Conservation (phyloP, 2,113 vertebrate species). For the Mionectes macconnelli region DNA sequence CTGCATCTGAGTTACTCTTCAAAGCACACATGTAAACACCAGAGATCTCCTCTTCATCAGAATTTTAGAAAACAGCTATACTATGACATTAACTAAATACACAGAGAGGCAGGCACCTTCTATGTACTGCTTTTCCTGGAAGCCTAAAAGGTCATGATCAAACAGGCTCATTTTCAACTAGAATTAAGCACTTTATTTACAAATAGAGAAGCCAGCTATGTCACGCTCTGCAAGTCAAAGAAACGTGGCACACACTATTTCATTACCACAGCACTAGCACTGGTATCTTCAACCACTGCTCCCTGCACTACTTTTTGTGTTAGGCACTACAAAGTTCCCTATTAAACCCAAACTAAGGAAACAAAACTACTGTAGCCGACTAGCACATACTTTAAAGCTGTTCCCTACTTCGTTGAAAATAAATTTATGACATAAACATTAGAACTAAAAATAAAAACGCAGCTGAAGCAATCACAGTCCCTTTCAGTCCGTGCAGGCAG, state of each 20-base stretch:
- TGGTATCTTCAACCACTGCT: neutral
- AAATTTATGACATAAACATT: neutral
- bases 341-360: neutral
- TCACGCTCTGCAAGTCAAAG: neutral
- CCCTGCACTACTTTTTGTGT: neutral
- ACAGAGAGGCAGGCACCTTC: neutral
- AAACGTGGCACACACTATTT: neutral
- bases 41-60: neutral
- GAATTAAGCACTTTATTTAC: neutral
- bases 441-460: neutral
- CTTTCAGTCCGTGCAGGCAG: neutral
- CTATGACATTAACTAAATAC: neutral
- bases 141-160: neutral
- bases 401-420: neutral
- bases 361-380: neutral
- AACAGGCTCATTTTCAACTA: neutral
- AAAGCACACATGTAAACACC: neutral
- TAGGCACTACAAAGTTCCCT: neutral
- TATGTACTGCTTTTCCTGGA: neutral
- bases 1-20: neutral
- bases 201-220: neutral
- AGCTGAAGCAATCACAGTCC: neutral
- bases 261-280: neutral
- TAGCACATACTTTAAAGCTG: neutral
- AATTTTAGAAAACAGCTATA: neutral